A percentile compares a stretch with the other conserved stretches of the same genome.
Evolutionary conservation across 2,113 vertebrate genomes (phyloP).

Genomic region (Cynopterus brachyotis): DNA sequence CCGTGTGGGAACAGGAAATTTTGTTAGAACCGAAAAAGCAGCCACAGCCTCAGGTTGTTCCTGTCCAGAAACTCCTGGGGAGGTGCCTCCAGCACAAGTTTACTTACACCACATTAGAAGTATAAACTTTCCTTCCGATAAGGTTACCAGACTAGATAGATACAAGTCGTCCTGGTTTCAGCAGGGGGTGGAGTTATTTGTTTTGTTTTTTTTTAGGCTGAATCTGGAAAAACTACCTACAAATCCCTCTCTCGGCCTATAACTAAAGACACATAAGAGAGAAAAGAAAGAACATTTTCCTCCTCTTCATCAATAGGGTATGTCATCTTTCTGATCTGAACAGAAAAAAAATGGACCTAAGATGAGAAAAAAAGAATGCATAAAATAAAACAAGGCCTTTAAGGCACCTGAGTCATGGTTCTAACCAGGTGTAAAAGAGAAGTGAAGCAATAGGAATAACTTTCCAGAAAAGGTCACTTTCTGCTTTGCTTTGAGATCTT

Average conservation of each 20-base stretch:
- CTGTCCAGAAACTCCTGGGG: neutral
- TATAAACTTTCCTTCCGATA: neutral
- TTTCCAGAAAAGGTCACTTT: neutral
- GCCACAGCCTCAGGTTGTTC: neutral
- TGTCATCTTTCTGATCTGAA: neutral
- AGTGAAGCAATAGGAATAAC: neutral
- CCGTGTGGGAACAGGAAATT: neutral
- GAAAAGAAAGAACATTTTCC: neutral
- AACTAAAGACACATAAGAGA: neutral
- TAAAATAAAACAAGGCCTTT: neutral
- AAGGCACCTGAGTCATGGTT: neutral
- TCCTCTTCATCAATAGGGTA: neutral
- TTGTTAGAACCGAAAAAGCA: neutral
- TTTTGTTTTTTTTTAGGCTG: neutral
- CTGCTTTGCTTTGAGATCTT: conserved; percentile 1
- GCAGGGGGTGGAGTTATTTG: neutral
- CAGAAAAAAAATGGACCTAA: neutral
- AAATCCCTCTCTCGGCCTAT: neutral
- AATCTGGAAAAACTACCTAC: neutral
- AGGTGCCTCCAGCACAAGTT: neutral
- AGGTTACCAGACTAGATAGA: conserved; percentile 33
- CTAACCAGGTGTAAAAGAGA: neutral
- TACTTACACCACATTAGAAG: neutral
- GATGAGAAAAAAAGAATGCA: neutral
- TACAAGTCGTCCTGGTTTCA: neutral